phyloP scores from a whole-genome alignment of 1,140 invertebrate species.

The Bombus fervidus region DNA sequence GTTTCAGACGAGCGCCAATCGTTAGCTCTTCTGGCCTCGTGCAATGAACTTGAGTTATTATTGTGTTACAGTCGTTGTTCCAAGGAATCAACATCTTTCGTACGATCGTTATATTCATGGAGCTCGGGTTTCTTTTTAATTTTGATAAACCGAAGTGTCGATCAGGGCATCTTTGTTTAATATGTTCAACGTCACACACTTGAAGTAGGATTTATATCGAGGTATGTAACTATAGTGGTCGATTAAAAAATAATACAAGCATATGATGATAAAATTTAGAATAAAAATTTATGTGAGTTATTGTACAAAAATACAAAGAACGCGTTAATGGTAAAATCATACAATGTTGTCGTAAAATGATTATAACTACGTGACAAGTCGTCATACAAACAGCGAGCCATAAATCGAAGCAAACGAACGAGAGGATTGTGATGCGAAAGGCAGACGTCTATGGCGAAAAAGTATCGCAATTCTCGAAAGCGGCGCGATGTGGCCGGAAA shows the following conservation, averaged over 20 bases:
- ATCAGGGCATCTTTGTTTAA: neutral
- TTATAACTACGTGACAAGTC: neutral
- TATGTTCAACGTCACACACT: neutral
- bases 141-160: neutral
- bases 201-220: neutral
- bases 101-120: neutral
- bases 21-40: neutral
- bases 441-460: neutral
- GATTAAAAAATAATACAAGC: too few species aligned
- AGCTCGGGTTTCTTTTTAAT: neutral
- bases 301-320: neutral
- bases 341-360: too few species aligned
- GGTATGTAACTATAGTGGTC: too few species aligned
- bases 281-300: neutral
- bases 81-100: neutral
- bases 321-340: too few species aligned
- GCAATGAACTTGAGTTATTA: neutral
- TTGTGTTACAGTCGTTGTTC: neutral
- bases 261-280: neutral
- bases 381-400: neutral
- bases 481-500: neutral
- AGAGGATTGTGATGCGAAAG: neutral
- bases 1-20: conserved; percentile 18
- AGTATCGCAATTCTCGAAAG: neutral
- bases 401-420: neutral